Evolutionary conservation across 2,888 invertebrate genomes (phyloP), one percentile per base, ranked within the genome.

Genomic region (Nemotelus nigrinus): DNA sequence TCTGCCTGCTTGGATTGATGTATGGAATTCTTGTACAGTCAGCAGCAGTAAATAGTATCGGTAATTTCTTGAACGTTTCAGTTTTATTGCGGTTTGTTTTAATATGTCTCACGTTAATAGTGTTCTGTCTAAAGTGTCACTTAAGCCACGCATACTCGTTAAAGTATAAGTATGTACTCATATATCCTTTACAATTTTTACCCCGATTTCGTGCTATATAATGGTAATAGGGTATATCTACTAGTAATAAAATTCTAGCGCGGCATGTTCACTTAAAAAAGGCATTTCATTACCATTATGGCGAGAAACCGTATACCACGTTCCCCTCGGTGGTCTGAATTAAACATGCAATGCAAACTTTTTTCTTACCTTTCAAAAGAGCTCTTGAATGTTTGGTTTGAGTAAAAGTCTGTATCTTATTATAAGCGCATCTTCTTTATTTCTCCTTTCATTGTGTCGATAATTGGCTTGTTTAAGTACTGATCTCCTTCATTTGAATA

Each of bases 381-480:
- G n/a, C 58, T 72, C 55, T 53, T 45, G 47, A 45, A 10, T 72
- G 7, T 58, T 72, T 45, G 25, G 70, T 71, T 72, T 45, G 72
- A 41, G 45, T 58, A 39, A 48, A 6, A 58, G 60, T 25, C 44
- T 72, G 58, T 58, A 71, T 57, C 55, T 57, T 71, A 68, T 68
- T 68, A 53, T 53, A 10, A 63, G 41, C 45, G 48, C 44, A 47
- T 58, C 45, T 58, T 10, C 60, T 72, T 72, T 81, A 81, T 81
- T 81, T 82, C 82, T 81, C 81, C 80, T 81, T 81, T 83, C 82
- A 83, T 82, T 82, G 82, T 82, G 82, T 83, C 81, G 82, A 83
- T 83, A 83, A 83, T 82, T 83, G 82, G 82, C 82, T 82, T 82
- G 81, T 81, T 82, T 82, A 82, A 82, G 83, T 83, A 82, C 81